These are phyloP conservation scores for Sebastes vulpes DNA, from an alignment of 2,797 vertebrate genomes.

Conservation along the genomic window DNA sequence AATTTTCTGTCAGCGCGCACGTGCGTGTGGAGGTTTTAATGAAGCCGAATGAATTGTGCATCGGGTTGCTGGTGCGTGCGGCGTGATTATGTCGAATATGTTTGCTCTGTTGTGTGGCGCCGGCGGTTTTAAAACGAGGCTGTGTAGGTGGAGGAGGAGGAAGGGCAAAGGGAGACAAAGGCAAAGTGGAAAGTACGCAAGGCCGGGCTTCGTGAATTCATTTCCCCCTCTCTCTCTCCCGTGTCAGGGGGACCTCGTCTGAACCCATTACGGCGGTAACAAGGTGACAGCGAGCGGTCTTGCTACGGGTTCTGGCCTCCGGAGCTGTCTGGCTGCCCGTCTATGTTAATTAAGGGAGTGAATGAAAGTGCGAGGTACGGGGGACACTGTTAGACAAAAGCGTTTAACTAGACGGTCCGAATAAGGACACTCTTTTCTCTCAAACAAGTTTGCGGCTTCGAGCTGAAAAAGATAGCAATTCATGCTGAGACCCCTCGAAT, in stretches of 20 bases:
- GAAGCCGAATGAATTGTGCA: slow-evolving; percentile 62
- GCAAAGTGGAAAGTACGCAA: slow-evolving; percentile 44
- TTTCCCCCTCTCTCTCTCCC: slow-evolving; percentile 49
- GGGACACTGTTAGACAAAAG: slow-evolving; percentile 56
- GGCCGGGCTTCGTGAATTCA: slow-evolving; percentile 51
- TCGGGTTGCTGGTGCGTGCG: slow-evolving; percentile 44
- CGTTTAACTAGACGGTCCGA: slow-evolving; percentile 37
- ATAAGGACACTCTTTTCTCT: slow-evolving; percentile 21
- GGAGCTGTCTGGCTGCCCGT: slow-evolving; percentile 73
- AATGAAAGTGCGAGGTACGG: slow-evolving; percentile 56
- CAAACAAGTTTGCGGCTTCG: slow-evolving; percentile 20
- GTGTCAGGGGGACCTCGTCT: slow-evolving; percentile 63
- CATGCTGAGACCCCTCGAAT: neutral
- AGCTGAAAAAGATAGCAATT: slow-evolving; percentile 34
- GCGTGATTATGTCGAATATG: slow-evolving; percentile 48
- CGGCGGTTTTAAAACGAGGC: slow-evolving; percentile 39
- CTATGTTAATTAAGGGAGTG: slow-evolving; percentile 77
- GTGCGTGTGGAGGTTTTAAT: slow-evolving; percentile 41
- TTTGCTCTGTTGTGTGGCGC: slow-evolving; percentile 34
- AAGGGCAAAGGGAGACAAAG: slow-evolving; percentile 44
- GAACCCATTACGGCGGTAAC: slow-evolving; percentile 77
- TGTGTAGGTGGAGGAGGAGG: slow-evolving; percentile 25
- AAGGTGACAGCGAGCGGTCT: slow-evolving; percentile 78
- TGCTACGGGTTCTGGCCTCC: slow-evolving; percentile 59
- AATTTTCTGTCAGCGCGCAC: slow-evolving; percentile 34